Base-by-base conservation (phyloP, 1,140 invertebrate species). In the Diprion similis region DNA sequence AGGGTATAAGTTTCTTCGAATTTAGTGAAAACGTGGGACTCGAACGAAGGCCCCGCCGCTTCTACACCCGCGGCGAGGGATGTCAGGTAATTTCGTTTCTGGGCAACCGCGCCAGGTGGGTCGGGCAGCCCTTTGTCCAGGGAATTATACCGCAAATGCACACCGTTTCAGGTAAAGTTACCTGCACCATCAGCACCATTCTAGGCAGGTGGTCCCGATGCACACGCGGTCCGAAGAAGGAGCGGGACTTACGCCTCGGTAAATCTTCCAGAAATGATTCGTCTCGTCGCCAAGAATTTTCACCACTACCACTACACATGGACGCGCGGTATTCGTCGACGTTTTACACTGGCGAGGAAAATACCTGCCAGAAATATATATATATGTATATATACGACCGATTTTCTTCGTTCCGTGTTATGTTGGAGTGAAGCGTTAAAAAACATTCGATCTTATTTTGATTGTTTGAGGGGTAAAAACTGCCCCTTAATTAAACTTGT, bases 151-250 rank as follows among this genome's bases (percentile, higher is more conserved):
- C 51, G 51, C 51, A 59, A 59, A 59, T 59, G 51, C 51, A 59
- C n/a, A 59, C 51, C 51, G 51, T 17, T 59, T 59, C 51, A 59
- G 51, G 51, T 59, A 59, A 59, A 59, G 51, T 59, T 59, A 59
- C 51, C 51, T 59, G 51, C 24, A 37, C 24, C 24, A 37, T 6
- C 24, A 37, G 24, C 24, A 37, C 24, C 51, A 59, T 17, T 59
- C 51, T 59, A 59, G 51, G 51, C 51, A 59, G 51, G 51, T 59
- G 51, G 51, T 59, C 51, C 51, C n/a, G 24, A 37, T 37, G 24
- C 24, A 17, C 6, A 17, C n/a, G n/a, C 11, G 51, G 51, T 37
- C 24, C 24, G 24, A 37, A 13, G 11, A 13, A 59, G n/a, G n/a
- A 17, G 24, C 24, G 24, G 51, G 51, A 59, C 51, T 59, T 59